Conservation (phyloP, 2,113 vertebrate genomes). For the Notarius lentiginosus region DNA sequence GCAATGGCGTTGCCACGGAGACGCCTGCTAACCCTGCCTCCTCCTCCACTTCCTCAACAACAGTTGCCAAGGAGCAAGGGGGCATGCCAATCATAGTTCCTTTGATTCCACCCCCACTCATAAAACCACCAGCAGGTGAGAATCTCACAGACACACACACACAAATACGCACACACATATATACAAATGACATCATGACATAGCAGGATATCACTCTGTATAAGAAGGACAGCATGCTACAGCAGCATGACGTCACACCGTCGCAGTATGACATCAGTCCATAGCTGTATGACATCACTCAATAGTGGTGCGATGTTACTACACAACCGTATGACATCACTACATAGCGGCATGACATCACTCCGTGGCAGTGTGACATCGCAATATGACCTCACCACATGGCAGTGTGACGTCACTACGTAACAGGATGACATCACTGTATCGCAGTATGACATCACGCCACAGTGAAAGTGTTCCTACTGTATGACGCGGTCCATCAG, state of each 20-base stretch:
- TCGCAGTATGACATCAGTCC: background rate
- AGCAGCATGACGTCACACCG: background rate
- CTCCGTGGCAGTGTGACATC: background rate
- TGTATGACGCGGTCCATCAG: background rate
- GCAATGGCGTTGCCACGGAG: constrained; percentile 87
- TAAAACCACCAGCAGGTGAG: constrained; percentile 97
- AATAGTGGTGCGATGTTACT: background rate
- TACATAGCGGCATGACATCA: background rate
- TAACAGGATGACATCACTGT: background rate
- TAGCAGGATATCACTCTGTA: background rate
- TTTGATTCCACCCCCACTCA: constrained; percentile 94
- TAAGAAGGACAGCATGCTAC: background rate
- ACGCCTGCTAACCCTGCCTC: constrained; percentile 82
- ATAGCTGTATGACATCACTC: background rate
- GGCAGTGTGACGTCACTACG: background rate
- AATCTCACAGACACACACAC: constrained; percentile 25
- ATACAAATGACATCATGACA: background rate
- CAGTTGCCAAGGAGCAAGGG: constrained; percentile 86
- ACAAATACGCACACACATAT: constrained; percentile 1
- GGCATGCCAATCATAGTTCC: constrained; percentile 93
- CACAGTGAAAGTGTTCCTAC: background rate
- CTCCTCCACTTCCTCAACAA: constrained; percentile 73
- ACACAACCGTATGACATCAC: background rate
- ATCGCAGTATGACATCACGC: background rate
- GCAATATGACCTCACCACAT: background rate